Conservation (phyloP, 2,797 vertebrate genomes). For the Erethizon dorsatum region DNA sequence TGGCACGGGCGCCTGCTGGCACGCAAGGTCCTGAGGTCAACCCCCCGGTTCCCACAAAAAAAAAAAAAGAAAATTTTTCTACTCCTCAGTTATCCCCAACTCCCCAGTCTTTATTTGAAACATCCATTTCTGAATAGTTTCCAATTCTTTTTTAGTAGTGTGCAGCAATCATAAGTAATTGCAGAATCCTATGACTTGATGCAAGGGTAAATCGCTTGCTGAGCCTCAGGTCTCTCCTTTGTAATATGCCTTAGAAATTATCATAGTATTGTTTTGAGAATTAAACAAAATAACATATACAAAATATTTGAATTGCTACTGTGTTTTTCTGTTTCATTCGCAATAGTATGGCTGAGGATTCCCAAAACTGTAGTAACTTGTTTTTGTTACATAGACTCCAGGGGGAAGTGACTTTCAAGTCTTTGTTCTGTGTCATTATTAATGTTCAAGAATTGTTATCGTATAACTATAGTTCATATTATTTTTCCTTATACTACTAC, state of each 20-base stretch:
- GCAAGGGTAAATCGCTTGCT: neutral
- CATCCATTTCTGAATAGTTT: slow-evolving; percentile 13
- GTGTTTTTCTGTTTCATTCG: neutral
- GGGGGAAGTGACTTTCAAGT: neutral
- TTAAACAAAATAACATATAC: neutral
- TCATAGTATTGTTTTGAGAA: neutral
- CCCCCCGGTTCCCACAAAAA: too few species aligned
- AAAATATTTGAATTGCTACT: neutral
- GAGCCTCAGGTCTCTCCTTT: neutral
- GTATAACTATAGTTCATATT: neutral
- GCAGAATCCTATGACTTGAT: neutral
- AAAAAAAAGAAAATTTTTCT: neutral
- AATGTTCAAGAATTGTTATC: neutral
- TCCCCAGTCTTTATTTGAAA: neutral
- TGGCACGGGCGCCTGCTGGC: too few species aligned
- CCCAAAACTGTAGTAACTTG: neutral
- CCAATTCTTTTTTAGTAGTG: neutral
- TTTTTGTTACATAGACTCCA: neutral
- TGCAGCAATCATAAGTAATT: neutral
- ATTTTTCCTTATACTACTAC: neutral
- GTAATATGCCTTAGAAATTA: slow-evolving; percentile 12
- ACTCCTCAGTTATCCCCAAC: neutral
- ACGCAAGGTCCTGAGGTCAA: too few species aligned
- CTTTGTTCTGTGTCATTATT: neutral
- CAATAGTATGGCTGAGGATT: neutral